A percentile compares a stretch with the other conserved stretches of the same genome.
phyloP scores from a whole-genome alignment of 2,113 vertebrate genomes.

The Columba janthina region DNA sequence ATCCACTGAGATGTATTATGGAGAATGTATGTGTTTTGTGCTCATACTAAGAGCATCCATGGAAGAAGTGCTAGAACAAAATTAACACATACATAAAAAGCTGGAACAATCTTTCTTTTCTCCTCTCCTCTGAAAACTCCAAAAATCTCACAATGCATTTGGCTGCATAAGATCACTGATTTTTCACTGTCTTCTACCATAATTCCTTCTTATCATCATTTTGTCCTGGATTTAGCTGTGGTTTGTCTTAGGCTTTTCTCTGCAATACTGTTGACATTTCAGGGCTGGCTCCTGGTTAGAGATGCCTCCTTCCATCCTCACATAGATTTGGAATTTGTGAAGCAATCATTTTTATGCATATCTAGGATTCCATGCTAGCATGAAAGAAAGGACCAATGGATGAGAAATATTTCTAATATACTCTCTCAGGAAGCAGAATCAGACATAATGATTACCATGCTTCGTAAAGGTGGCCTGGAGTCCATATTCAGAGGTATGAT shows the following conservation, averaged over 20 bases:
- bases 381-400: background rate
- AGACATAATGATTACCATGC: slow-evolving; percentile 1
- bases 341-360: background rate
- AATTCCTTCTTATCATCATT: background rate
- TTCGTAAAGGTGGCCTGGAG: background rate
- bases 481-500: slow-evolving; percentile 28
- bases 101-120: background rate
- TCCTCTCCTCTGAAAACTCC: background rate
- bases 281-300: background rate
- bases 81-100: background rate
- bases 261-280: background rate
- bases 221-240: background rate
- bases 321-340: background rate
- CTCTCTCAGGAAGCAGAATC: slow-evolving; percentile 27
- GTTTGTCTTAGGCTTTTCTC: background rate
- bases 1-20: background rate
- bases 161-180: background rate
- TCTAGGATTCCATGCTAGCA: background rate
- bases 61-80: background rate
- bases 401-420: background rate
- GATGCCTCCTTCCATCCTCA: background rate
- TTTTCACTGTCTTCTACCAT: background rate
- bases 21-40: background rate
- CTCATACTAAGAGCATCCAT: background rate
- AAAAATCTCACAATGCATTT: background rate